Conservation (phyloP, 2,113 vertebrate genomes). For the Elgaria multicarinata region DNA sequence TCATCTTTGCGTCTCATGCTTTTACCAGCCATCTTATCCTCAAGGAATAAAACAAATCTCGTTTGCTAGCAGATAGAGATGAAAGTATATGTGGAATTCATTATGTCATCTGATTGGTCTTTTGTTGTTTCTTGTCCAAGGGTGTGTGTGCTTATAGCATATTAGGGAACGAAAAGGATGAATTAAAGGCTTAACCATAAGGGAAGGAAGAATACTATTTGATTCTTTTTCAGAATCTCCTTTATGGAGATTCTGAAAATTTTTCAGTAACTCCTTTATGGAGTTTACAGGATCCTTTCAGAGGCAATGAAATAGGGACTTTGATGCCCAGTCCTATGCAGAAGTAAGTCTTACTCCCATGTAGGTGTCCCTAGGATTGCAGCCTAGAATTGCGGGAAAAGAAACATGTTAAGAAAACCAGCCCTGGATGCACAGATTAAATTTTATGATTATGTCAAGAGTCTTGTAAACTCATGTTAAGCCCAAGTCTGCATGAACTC, state of each 20-base stretch:
- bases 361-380: neutral
- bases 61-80: conserved; percentile 62
- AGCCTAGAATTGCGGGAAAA: neutral
- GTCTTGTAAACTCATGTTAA: neutral
- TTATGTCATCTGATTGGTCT: conserved; percentile 43
- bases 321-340: neutral
- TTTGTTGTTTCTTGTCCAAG: conserved; percentile 50
- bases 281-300: conserved; percentile 15
- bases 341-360: too few relatives aligned
- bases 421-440: neutral
- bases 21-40: conserved; percentile 63
- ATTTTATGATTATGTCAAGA: neutral
- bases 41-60: conserved; percentile 61
- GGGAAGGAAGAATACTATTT: too few relatives aligned
- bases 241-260: too few relatives aligned
- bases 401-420: neutral
- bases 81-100: conserved; percentile 47
- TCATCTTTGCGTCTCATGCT: conserved; percentile 64
- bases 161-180: conserved; percentile 20
- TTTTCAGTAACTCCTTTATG: too few relatives aligned
- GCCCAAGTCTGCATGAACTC: too few relatives aligned
- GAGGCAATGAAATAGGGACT: neutral
- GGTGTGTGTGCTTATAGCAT: conserved; percentile 28
- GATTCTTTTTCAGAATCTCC: too few relatives aligned
- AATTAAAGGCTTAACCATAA: too few relatives aligned